Evolutionary conservation across 2,888 invertebrate species (phyloP), one percentile per base, ranked within the genome.

Genomic region (Acanthoscelides obtectus): DNA sequence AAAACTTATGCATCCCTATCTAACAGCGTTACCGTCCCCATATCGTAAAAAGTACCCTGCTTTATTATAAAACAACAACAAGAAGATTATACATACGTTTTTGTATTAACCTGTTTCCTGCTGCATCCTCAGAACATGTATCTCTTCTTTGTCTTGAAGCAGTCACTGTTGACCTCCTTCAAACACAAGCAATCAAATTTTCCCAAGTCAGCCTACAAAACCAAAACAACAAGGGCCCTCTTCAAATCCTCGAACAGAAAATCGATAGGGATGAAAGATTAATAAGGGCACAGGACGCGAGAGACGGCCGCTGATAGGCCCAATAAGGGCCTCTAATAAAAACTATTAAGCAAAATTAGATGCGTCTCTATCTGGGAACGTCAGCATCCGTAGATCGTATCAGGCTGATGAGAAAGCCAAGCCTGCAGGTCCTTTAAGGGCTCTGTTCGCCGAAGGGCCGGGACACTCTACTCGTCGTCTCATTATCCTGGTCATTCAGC

Each of bases 401-500:
- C 79, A 72, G 69, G 69, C 72, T 78, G 79, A 79, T 79, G 78
- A 78, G 66, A 66, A 66, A 66, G 77, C 69, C 73, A 70, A 77
- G 74, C 73, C 73, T 73, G 77, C 76, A 76, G 75, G 74, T 70
- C 72, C 74, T 76, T 75, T 74, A 77, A 75, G 75, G 75, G 78
- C 75, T 73, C 76, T 71, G 75, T 12, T 45, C 45, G 12, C 45
- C 25, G 12, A 12, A 45, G 12, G 45, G 45, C 73, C 76, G 76
- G 76, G 77, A 77, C 77, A 77, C 76, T 76, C 71, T 73, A 74
- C 75, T 72, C 74, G 17, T 75, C 73, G 71, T 74, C 78, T 78
- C 79, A 80, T 80, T 80, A 80, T 78, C 78, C 76, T 77, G 77
- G 78, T 76, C 78, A 79, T 80, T 80, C 78, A 76, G 75, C 76